Evolutionary conservation across 2,888 invertebrate species (phyloP).

Genomic region (Harpagoxenus sublaevis): DNA sequence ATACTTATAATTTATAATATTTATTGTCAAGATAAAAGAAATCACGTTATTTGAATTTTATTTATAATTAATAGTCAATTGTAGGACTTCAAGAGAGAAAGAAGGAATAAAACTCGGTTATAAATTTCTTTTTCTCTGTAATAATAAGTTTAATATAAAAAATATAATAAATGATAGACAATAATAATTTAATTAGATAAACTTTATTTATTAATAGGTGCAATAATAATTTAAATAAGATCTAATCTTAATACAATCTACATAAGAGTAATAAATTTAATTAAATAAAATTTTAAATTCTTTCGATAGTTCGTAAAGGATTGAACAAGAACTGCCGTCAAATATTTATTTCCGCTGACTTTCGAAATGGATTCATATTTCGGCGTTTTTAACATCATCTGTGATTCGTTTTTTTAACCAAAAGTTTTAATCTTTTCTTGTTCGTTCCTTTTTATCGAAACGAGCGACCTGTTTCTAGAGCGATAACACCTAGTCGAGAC

Average conservation of each 20-base stretch:
- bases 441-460: neutral
- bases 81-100: neutral
- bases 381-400: neutral
- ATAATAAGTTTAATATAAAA: neutral
- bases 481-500: neutral
- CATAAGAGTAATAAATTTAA: neutral
- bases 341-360: neutral
- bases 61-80: neutral
- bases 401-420: neutral
- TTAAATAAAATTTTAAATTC: neutral
- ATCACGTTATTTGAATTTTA: neutral
- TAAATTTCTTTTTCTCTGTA: neutral
- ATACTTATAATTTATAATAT: neutral
- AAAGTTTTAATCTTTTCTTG: neutral
- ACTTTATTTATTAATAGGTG: neutral
- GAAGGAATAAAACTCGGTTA: neutral
- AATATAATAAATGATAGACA: neutral
- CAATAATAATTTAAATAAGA: neutral
- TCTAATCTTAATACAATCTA: neutral
- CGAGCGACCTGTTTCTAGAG: slow-evolving; percentile 19
- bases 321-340: neutral
- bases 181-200: neutral
- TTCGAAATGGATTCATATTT: neutral
- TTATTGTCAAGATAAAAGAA: neutral
- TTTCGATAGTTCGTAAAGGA: neutral